These are phyloP conservation scores for Mungos mungo DNA, from an alignment of 2,113 vertebrate species.

Conservation along the genomic window DNA sequence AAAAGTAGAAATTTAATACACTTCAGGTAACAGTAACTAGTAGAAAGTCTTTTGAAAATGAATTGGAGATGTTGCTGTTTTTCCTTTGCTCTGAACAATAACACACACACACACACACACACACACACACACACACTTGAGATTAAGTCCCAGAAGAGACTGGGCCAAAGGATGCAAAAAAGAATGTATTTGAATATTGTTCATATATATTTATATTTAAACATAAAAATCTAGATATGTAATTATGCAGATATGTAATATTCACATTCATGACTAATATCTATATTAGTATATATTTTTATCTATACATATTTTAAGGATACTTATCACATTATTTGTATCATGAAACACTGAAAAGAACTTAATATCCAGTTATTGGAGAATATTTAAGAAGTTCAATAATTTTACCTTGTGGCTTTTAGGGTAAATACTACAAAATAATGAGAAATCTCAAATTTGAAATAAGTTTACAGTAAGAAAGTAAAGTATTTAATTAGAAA, in stretches of 20 bases:
- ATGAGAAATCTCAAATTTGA: neutral
- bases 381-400: slow-evolving; percentile 15
- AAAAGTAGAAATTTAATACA: neutral
- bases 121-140: neutral
- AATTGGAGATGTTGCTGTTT: neutral
- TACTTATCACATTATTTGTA: neutral
- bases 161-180: neutral
- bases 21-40: neutral
- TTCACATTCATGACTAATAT: neutral
- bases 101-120: neutral
- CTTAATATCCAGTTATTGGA: neutral
- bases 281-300: neutral
- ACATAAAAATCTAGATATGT: neutral
- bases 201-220: neutral
- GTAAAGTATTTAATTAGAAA: neutral
- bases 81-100: neutral
- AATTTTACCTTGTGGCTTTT: neutral
- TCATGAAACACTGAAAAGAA: neutral
- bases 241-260: neutral
- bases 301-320: neutral
- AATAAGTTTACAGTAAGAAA: neutral
- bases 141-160: neutral
- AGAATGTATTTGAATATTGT: neutral
- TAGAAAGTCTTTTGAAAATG: neutral
- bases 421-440: neutral